phyloP scores from a whole-genome alignment of 1,140 invertebrate genomes.

The Orius insidiosus region DNA sequence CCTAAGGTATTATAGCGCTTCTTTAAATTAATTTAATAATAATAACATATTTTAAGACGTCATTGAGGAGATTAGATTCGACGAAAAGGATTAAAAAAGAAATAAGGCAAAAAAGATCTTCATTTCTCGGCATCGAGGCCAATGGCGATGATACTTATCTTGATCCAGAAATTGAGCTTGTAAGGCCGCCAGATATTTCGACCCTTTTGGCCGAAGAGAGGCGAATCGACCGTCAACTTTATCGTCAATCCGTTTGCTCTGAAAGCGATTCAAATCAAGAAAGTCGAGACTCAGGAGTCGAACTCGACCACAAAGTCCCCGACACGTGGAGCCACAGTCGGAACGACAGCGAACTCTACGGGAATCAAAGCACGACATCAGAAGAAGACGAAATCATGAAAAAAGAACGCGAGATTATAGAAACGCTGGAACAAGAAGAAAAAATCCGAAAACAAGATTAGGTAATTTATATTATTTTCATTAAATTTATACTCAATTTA shows the following conservation, averaged over 20 bases:
- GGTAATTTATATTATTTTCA: background rate
- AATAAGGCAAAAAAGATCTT: constrained; percentile 61
- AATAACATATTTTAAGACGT: constrained; percentile 5
- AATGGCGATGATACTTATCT: constrained; percentile 45
- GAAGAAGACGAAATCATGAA: constrained; percentile 54
- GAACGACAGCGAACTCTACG: constrained; percentile 45
- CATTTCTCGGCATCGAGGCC: constrained; percentile 63
- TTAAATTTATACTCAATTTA: background rate
- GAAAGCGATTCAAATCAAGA: constrained; percentile 34
- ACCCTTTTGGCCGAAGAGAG: constrained; percentile 59
- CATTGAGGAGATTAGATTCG: constrained; percentile 56
- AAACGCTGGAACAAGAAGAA: constrained; percentile 46
- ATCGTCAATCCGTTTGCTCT: constrained; percentile 33
- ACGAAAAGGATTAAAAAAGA: constrained; percentile 75
- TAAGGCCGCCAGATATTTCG: constrained; percentile 59
- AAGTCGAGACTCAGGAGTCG: constrained; percentile 58
- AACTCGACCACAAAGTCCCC: constrained; percentile 40
- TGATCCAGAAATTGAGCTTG: constrained; percentile 28
- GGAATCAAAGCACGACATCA: constrained; percentile 32
- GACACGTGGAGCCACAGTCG: constrained; percentile 47
- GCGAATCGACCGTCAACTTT: constrained; percentile 49
- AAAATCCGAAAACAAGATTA: constrained; percentile 28
- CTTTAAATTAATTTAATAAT: background rate
- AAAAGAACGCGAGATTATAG: constrained; percentile 53
- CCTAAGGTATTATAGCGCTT: too few relatives aligned